These are phyloP conservation scores for Poeciliopsis retropinna DNA, from an alignment of 2,113 vertebrate genomes.

Conservation along the genomic window DNA sequence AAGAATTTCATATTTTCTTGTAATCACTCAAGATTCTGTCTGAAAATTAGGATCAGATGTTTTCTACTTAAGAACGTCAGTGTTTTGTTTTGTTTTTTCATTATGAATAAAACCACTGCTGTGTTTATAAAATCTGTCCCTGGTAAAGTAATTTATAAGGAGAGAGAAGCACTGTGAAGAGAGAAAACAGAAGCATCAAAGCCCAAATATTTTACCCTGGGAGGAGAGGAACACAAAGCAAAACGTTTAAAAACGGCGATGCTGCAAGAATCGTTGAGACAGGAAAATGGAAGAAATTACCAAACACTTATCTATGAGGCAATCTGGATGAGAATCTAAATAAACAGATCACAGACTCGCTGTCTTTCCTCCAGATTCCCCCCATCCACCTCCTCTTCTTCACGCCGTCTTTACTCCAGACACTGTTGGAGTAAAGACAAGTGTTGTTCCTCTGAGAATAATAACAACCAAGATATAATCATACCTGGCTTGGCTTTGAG, in stretches of 20 bases:
- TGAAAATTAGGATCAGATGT: background rate
- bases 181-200: constrained; percentile 35
- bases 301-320: constrained; percentile 60
- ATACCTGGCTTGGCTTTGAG: constrained; percentile 70
- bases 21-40: background rate
- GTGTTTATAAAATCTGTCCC: background rate
- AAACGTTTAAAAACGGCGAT: constrained; percentile 38
- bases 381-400: constrained; percentile 3
- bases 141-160: constrained; percentile 20
- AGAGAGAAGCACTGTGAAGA: background rate
- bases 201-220: constrained; percentile 31
- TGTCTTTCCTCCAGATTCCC: constrained; percentile 27
- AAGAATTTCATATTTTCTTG: background rate
- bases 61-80: background rate
- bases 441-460: constrained; percentile 54
- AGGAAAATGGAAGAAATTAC: constrained; percentile 69
- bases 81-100: background rate
- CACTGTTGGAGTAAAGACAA: constrained; percentile 53
- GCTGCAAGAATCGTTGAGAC: constrained; percentile 56
- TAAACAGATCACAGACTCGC: constrained; percentile 40
- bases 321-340: constrained; percentile 54
- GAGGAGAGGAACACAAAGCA: constrained; percentile 40
- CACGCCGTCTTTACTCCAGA: constrained; percentile 26
- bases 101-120: background rate
- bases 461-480: constrained; percentile 65